phyloP scores from a whole-genome alignment of 2,113 vertebrate species.

The Peucedramus taeniatus region DNA sequence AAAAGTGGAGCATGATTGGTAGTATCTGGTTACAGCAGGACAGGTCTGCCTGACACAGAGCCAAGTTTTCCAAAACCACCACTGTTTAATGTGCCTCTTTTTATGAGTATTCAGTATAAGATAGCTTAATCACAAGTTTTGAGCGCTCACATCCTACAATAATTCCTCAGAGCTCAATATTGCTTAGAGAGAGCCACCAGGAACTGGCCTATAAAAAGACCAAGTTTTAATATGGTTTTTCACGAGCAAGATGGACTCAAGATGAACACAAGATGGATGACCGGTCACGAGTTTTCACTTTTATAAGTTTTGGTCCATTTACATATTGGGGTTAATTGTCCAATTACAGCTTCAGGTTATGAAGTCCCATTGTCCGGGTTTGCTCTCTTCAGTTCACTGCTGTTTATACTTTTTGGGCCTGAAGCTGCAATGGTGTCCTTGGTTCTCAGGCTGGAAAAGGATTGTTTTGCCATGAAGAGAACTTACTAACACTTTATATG shows the following conservation, averaged over 20 bases:
- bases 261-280: background rate
- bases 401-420: background rate
- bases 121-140: background rate
- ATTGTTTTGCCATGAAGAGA: background rate
- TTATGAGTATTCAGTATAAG: background rate
- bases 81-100: background rate
- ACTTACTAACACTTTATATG: background rate
- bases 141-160: background rate
- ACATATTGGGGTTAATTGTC: background rate
- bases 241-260: background rate
- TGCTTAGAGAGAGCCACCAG: background rate
- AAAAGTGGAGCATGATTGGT: background rate
- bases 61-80: background rate
- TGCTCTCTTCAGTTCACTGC: background rate
- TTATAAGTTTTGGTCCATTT: background rate
- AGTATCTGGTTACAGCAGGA: background rate
- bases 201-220: background rate
- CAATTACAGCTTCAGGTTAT: background rate
- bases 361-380: background rate
- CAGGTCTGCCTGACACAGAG: rapidly evolving
- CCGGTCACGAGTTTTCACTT: background rate
- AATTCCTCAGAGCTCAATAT: background rate
- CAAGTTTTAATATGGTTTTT: background rate
- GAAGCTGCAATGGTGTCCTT: background rate
- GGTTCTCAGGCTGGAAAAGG: background rate